phyloP scores from a whole-genome alignment of 2,113 vertebrate genomes.

The Ariopsis seemanni region DNA sequence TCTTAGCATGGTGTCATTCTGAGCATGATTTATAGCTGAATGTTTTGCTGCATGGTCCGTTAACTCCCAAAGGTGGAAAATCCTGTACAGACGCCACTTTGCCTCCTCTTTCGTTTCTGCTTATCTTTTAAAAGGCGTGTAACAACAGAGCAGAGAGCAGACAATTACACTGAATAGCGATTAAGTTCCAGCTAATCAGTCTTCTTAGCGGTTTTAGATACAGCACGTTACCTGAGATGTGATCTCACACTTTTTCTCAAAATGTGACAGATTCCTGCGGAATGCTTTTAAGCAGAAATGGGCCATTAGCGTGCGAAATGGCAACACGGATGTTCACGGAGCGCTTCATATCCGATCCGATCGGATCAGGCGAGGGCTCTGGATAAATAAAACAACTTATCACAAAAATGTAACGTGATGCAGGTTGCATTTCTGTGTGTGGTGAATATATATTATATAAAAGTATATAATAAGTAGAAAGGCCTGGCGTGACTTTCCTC shows the following conservation, averaged over 20 bases:
- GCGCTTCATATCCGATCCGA: background rate
- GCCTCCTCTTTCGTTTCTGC: background rate
- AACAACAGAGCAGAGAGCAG: background rate
- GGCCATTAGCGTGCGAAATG: background rate
- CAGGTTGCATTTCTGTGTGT: background rate
- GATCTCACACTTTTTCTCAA: background rate
- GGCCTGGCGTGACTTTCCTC: background rate
- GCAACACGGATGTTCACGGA: background rate
- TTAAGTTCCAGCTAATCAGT: background rate
- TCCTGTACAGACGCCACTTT: background rate
- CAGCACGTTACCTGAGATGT: slow-evolving; percentile 5
- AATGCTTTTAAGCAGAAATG: background rate
- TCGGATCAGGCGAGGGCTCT: background rate
- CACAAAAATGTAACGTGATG: background rate
- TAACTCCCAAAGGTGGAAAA: background rate
- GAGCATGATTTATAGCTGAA: background rate
- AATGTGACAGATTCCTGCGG: slow-evolving; percentile 2
- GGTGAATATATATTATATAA: background rate
- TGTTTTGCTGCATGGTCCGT: slow-evolving; percentile 1
- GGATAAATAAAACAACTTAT: background rate
- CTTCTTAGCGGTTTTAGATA: background rate
- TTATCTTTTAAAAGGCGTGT: slow-evolving; percentile 8
- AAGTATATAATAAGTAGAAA: background rate
- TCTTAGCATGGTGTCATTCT: too few species aligned
- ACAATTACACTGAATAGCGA: background rate